Evolutionary conservation across 2,888 invertebrate species (phyloP), one percentile per base, ranked within the genome.

Genomic region (Machimus rusticus): DNA sequence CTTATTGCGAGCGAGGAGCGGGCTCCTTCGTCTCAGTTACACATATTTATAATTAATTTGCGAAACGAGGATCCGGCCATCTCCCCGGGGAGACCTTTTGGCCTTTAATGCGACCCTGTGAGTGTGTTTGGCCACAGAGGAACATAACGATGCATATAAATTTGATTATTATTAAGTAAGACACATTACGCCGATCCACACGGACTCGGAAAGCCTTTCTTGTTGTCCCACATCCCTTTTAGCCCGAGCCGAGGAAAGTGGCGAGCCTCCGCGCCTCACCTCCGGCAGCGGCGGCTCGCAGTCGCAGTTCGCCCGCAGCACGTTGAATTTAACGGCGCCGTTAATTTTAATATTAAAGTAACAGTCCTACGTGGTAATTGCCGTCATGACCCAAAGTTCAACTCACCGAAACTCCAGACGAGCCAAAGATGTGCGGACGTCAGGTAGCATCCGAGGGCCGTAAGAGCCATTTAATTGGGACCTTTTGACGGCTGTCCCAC

Each of bases 61-160:
- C 66, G 86, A 87, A 88, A 88, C 87, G 87, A 87, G 87, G 87
- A 87, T 74, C 79, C 87, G 31, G 66, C 39, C 28, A 19, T 23
- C 16, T 79, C 87, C 79, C 79, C 90, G 89, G 91, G 90, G 88
- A 88, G 89, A 91, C 91, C 91, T 91, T 91, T 91, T 91, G 91
- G 91, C 91, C 90, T 91, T 91, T 91, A 91, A 90, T 91, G 90
- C 89, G 90, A 89, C 66, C 90, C 88, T 89, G 87, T 88, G 87
- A 89, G 89, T 88, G 79, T 89, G 88, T 88, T 88, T 89, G 87
- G 89, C 89, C 90, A 90, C 90, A 90, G 90, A 90, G 91, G 90
- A 90, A 91, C 91, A 91, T 91, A 91, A 92, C 92, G 91, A 91
- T 91, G 91, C 91, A 91, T 91, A 91, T 91, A 91, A 91, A 91